Evolutionary conservation across 2,888 invertebrate species (phyloP), one percentile per base, ranked within the genome.

Genomic region (Nebria brevicollis): DNA sequence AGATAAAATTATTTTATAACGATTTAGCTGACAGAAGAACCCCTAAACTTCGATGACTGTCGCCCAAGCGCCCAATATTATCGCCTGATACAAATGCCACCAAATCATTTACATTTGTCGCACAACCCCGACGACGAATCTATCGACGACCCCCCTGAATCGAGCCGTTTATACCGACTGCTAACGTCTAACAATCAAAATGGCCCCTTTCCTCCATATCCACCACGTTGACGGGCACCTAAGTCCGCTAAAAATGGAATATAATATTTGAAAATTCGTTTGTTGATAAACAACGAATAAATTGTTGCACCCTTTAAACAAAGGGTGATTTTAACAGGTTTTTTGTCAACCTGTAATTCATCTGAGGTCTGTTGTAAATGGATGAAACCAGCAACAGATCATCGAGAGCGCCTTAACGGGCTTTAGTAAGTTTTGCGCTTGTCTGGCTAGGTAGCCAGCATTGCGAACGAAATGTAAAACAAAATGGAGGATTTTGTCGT

Each of bases 51-150:
- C 13, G 80, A 80, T 42, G 80, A 80, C 5, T 80, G 80, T 26
- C 80, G 80, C 6, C 11, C 73, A 66, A 81, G 64, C 43, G 81
- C 76, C 10, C 81, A 81, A 73, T 81, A 81, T 72, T 81, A 81
- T 42, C 76, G 81, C n/a, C 42, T 81, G 42, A 81, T 77, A 13
- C 81, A 81, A 77, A 81, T 81, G 81, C 75, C 81, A 8, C 20
- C 72, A 11, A 73, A 73, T 4, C 76, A 76, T 66, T 26, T 73
- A 13, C 41, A 20, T 2, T n/a, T 79, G n/a, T 72, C 64, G n/a
- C 41, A 26, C 20, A 70, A 75, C 10, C 54, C 80, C 2, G 42
- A 13, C 26, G 77, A 81, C 4, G 81, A 81, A 66, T 76, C 72
- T 1, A 42, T 77, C 25, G 81, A 81, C 34, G 76, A 81, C 54